Base-by-base conservation (phyloP, 2,113 vertebrate species). In the Chascanopsetta lugubris region DNA sequence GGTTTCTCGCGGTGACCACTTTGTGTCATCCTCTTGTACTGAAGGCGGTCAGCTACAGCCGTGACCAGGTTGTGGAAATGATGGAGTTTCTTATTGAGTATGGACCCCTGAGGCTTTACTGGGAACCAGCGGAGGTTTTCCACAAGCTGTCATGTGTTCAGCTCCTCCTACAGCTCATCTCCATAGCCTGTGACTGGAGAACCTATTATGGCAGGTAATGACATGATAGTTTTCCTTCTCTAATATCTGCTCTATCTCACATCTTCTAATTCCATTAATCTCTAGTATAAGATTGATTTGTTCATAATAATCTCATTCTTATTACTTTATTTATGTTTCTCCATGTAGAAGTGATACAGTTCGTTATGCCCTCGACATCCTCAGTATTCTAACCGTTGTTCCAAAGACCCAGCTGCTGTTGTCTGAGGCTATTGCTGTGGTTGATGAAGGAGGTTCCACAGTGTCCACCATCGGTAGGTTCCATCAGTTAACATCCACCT, bases 41-140 rank as follows among this genome's bases (percentile, higher is more conserved):
- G n/a, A n/a, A 99, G 97, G 96, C 97, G 0, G 96, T 96, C 71
- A 96, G 96, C 0, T 99, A 98, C 59, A 98, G 93, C 60, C 96
- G 95, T 3, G 96, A 99, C 61, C 97, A 99, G 89, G 97, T 99
- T 80, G 95, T 99, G 66, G 97, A 99, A 79, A 99, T 99, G 97
- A 97, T 99, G 95, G 97, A 99, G 83, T 99, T 98, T 82, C 91
- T 99, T 27, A 97, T 99, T 22, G 97, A 98, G 76, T 97, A 95
- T 10, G 95, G 96, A 6, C 97, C 97, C 5, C 95, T 93, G 0
- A 93, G 97, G 65, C 91, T 99, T 0, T 99, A 96, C 75, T 99
- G 97, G 97, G 97, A 99, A 78, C 96, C 97, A 59, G 97, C 97
- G 5, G 97, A 99, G 85, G 94, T 98, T 73, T 99, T 99, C 82